A percentile compares a stretch with the other conserved stretches of the same genome.
phyloP scores from a whole-genome alignment of 2,113 vertebrate genomes.

The Mus pahari region DNA sequence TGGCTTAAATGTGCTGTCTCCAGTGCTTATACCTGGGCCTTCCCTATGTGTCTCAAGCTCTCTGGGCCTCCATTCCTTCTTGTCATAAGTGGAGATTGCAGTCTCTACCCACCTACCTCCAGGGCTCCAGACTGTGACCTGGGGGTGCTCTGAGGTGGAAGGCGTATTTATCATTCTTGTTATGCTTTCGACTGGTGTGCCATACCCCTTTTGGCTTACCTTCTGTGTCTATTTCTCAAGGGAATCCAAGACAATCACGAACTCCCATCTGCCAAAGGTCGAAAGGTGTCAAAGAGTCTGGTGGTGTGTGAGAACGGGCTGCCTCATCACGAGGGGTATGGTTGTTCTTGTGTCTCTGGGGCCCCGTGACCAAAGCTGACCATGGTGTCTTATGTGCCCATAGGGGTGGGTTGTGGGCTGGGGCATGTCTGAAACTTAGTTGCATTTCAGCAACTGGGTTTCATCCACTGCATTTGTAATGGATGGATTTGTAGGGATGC shows the following conservation, averaged over 20 bases:
- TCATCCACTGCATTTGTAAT: no score
- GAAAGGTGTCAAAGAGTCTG: slow-evolving; percentile 56
- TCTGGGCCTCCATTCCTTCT: not conserved
- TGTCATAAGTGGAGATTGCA: not conserved
- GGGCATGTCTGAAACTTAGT: not conserved
- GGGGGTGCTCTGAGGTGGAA: not conserved
- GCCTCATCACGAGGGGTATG: slow-evolving; percentile 73
- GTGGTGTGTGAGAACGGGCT: slow-evolving; percentile 59
- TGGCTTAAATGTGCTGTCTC: not conserved
- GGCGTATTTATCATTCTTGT: not conserved
- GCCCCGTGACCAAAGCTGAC: not conserved
- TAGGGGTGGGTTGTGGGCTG: not conserved
- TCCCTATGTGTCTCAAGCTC: not conserved
- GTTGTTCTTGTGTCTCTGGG: not conserved
- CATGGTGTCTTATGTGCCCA: not conserved
- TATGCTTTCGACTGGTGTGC: not conserved
- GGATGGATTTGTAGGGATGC: not conserved
- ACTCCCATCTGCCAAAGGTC: slow-evolving; percentile 61
- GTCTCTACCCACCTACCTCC: no score
- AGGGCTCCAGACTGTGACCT: not conserved
- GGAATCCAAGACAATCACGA: slow-evolving; percentile 75
- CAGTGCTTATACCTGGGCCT: not conserved
- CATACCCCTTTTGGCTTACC: not conserved
- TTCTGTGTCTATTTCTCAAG: slow-evolving; percentile 72
- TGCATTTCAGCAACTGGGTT: not conserved